Conservation (phyloP, 2,113 vertebrate species). For the Lagenorhynchus albirostris region DNA sequence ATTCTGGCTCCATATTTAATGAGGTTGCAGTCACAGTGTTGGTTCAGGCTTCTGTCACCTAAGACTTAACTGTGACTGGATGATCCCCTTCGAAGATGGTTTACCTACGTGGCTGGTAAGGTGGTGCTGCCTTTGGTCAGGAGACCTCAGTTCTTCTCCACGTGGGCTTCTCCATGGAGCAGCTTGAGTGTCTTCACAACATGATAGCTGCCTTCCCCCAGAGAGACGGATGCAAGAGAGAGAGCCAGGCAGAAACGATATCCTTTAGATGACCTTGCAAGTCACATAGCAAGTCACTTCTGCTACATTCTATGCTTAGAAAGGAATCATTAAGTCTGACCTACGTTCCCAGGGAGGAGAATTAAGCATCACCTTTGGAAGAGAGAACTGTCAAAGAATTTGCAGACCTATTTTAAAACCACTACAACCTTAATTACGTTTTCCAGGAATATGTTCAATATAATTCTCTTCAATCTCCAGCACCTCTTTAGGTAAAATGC, state of each 20-base stretch:
- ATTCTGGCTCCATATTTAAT: neutral
- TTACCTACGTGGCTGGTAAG: neutral
- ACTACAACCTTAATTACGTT: neutral
- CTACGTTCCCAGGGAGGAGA: neutral
- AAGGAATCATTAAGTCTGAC: neutral
- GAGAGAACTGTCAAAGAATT: constrained; percentile 6
- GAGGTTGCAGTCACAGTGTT: neutral
- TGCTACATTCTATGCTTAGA: neutral
- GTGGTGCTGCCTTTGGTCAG: neutral
- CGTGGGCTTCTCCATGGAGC: neutral
- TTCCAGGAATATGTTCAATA: neutral
- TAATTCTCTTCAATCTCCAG: neutral
- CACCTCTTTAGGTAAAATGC: neutral
- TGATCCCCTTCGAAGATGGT: neutral
- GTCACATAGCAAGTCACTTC: neutral
- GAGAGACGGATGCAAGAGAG: too few relatives aligned
- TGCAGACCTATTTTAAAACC: constrained; percentile 32
- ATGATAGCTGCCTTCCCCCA: neutral
- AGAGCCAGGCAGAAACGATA: neutral
- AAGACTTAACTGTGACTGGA: neutral
- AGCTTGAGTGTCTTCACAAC: neutral
- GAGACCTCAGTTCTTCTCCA: neutral
- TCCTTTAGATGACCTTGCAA: neutral
- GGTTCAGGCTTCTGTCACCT: neutral
- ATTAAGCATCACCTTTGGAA: neutral